Evolutionary conservation across 1,140 invertebrate species (phyloP).

Genomic region (Drosophila nikananu): DNA sequence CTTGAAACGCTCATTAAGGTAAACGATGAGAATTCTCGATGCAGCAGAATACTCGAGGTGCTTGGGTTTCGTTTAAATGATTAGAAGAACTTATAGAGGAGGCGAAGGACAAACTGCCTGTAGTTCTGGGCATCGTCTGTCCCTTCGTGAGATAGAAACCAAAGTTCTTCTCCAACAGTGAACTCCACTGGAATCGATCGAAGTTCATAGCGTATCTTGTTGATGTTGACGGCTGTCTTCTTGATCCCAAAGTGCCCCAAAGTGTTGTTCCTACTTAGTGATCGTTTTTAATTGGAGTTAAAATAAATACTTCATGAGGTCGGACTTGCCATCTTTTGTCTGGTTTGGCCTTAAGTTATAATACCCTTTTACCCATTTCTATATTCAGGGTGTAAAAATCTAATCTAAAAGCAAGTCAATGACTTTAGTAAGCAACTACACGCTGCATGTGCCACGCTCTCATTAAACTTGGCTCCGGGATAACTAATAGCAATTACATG

Average conservation of each 20-base stretch:
- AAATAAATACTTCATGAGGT: too few species aligned
- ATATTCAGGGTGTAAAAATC: background rate
- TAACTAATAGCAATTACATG: slow-evolving; percentile 63
- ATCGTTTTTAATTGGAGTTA: too few species aligned
- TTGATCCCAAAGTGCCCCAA: too few species aligned
- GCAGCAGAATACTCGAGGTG: background rate
- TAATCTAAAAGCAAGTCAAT: slow-evolving; percentile 16
- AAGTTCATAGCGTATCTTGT: too few species aligned
- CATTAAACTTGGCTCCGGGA: slow-evolving; percentile 43
- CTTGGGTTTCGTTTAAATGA: background rate
- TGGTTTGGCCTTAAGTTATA: background rate
- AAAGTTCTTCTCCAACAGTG: background rate
- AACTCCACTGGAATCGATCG: too few species aligned
- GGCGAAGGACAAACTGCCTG: background rate
- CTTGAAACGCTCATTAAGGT: slow-evolving; percentile 25
- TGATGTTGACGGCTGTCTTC: too few species aligned
- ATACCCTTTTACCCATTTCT: background rate
- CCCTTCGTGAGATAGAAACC: background rate
- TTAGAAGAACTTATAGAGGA: background rate
- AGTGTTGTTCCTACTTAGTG: too few species aligned
- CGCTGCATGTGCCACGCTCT: slow-evolving; percentile 9
- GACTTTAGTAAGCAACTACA: slow-evolving; percentile 5
- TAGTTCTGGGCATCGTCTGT: background rate
- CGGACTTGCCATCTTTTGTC: background rate
- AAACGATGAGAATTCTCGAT: background rate